phyloP scores from a whole-genome alignment of 2,888 invertebrate genomes.

The Catocala fraxini region DNA sequence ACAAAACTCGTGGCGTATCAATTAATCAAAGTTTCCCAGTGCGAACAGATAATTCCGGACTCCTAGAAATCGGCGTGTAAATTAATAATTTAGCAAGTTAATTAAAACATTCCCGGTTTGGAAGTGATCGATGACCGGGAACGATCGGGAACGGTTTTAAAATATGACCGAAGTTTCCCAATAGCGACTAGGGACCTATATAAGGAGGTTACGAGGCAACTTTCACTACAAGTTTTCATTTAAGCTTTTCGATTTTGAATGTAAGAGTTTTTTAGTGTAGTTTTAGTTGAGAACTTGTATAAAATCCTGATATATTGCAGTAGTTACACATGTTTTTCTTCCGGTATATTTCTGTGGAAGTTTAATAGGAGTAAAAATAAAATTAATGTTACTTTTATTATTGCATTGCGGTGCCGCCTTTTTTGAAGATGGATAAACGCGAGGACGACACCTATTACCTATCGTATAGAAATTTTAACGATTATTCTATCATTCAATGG shows the following conservation, averaged over 20 bases:
- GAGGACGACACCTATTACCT: no score
- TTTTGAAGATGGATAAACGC: no score
- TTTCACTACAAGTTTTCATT: conserved; percentile 52
- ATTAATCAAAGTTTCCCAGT: conserved; percentile 52
- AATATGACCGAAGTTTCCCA: conserved; percentile 54
- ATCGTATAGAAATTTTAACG: no score
- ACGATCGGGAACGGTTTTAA: conserved; percentile 36
- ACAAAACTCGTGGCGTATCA: conserved; percentile 27
- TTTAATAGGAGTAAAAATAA: no score
- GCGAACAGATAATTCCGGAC: conserved; percentile 48
- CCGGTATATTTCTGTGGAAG: no score
- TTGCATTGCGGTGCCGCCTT: no score
- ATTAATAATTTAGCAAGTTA: conserved; percentile 75
- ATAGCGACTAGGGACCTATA: conserved; percentile 54
- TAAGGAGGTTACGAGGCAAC: conserved; percentile 55
- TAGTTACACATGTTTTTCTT: neutral
- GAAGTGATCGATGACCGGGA: conserved; percentile 44
- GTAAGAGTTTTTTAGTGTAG: conserved; percentile 47
- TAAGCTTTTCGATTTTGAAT: conserved; percentile 45
- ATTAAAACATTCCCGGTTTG: conserved; percentile 65
- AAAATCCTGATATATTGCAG: conserved; percentile 4
- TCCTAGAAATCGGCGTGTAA: conserved; percentile 62
- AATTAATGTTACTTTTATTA: no score
- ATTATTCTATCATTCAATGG: no score
- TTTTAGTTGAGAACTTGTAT: conserved; percentile 19